Percentiles rank a stretch among this genome's conserved stretches.
Conservation (phyloP, 1,140 invertebrate genomes). For the Sesamia nonagrioides region DNA sequence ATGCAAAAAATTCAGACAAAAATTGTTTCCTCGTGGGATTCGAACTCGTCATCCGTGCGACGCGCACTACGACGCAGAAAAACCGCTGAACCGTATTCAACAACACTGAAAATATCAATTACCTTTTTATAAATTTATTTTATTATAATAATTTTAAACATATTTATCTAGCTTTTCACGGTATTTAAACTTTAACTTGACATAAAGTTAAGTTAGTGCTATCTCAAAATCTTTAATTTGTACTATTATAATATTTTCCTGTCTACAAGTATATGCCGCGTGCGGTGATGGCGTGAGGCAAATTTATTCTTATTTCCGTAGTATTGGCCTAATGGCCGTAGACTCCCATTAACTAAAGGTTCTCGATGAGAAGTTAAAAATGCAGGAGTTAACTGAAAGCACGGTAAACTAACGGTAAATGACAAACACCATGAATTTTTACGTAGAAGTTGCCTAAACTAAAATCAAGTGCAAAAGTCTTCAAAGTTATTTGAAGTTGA, state of each 20-base stretch:
- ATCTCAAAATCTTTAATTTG: slow-evolving; percentile 26
- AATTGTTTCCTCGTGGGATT: no score
- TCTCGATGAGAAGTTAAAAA: slow-evolving; percentile 26
- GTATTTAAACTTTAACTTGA: neutral
- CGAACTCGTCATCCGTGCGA: no score
- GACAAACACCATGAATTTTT: slow-evolving; percentile 14
- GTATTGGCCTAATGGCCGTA: slow-evolving; percentile 55
- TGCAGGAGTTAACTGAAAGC: slow-evolving; percentile 7
- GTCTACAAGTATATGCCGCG: slow-evolving; percentile 8
- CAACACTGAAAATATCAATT: no score
- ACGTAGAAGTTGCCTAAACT: neutral
- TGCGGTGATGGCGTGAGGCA: slow-evolving; percentile 35
- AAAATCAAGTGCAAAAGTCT: neutral
- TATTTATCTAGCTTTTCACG: neutral
- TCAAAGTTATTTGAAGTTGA: neutral
- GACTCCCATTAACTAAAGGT: slow-evolving; percentile 50
- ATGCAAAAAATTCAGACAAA: no score
- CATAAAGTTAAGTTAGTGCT: slow-evolving; percentile 10
- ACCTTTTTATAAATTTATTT: neutral
- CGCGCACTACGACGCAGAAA: no score
- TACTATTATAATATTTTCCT: slow-evolving; percentile 25
- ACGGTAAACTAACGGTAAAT: slow-evolving; percentile 1
- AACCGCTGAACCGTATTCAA: no score
- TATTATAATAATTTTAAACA: neutral
- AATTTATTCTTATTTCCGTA: slow-evolving; percentile 57